Percentiles rank a stretch among this genome's conserved stretches.
These are phyloP conservation scores for Philaethria dido DNA, from an alignment of 2,888 invertebrate genomes.

Conservation along the genomic window DNA sequence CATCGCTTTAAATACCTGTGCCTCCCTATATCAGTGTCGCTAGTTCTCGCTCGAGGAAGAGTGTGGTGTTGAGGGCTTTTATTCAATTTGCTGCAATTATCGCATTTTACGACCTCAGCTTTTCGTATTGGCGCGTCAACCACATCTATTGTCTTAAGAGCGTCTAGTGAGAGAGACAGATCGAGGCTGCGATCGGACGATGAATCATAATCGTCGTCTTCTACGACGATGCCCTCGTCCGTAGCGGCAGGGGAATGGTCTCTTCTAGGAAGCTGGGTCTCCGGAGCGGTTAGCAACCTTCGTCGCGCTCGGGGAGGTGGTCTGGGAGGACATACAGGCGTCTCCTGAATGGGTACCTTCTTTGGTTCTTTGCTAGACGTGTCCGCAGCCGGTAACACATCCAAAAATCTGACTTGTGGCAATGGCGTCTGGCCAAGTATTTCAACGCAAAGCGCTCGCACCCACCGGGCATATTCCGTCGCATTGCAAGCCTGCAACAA, in stretches of 20 bases:
- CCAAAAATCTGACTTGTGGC: conserved; percentile 88
- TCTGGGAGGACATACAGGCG: conserved; percentile 67
- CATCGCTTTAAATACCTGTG: conserved; percentile 75
- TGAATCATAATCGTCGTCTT: conserved; percentile 82
- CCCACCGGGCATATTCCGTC: conserved; percentile 89
- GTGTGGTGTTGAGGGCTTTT: conserved; percentile 67
- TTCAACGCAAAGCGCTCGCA: conserved; percentile 89
- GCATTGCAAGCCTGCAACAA: conserved; percentile 87
- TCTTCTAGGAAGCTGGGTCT: conserved; percentile 69
- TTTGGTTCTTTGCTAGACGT: conserved; percentile 71
- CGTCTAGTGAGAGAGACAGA: conserved; percentile 78
- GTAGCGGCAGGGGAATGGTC: conserved; percentile 79
- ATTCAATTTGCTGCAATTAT: conserved; percentile 75
- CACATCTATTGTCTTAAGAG: conserved; percentile 74
- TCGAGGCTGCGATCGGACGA: conserved; percentile 83
- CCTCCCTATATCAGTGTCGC: conserved; percentile 71
- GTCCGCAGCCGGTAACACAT: conserved; percentile 86
- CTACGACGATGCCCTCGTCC: conserved; percentile 82
- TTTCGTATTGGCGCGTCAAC: conserved; percentile 73
- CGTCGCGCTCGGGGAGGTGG: conserved; percentile 77
- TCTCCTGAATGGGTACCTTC: conserved; percentile 67
- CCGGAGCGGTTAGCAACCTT: conserved; percentile 68
- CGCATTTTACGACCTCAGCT: conserved; percentile 75
- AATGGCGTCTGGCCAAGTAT: conserved; percentile 89
- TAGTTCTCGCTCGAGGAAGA: conserved; percentile 71